Conservation (phyloP, 2,113 vertebrate genomes). For the Conger conger region DNA sequence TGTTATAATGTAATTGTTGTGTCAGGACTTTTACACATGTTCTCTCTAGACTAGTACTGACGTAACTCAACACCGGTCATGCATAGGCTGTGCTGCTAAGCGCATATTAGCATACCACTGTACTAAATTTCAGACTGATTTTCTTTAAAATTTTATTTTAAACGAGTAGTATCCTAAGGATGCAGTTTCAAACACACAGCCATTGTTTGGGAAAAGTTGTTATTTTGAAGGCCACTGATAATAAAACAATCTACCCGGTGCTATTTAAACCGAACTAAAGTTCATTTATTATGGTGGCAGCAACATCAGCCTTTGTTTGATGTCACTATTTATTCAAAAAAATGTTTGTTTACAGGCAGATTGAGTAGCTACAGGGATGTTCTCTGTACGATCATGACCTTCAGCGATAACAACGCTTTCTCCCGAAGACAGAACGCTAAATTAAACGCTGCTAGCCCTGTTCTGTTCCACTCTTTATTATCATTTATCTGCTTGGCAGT, state of each 20-base stretch:
- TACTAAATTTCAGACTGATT: too few species aligned
- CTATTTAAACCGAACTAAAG: too few species aligned
- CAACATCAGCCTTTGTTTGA: too few species aligned
- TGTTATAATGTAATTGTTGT: background rate
- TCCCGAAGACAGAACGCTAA: slow-evolving; percentile 31
- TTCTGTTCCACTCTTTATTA: background rate
- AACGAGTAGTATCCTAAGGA: too few species aligned
- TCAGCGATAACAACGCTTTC: slow-evolving; percentile 22
- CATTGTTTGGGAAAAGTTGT: too few species aligned
- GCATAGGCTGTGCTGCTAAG: too few species aligned
- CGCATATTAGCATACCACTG: too few species aligned
- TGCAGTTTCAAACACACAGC: too few species aligned
- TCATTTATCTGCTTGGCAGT: background rate
- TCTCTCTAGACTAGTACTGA: background rate
- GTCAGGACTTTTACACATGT: background rate
- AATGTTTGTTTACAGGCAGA: background rate
- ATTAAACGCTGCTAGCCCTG: slow-evolving; percentile 14
- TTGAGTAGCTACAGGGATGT: background rate
- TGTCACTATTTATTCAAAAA: background rate
- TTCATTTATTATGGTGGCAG: too few species aligned
- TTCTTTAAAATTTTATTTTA: too few species aligned
- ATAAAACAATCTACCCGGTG: too few species aligned
- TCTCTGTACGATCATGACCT: slow-evolving; percentile 32
- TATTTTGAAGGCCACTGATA: too few species aligned
- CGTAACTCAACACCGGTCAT: background rate